These are phyloP conservation scores for Zaprionus bogoriensis DNA, from an alignment of 2,888 invertebrate genomes.

Conservation along the genomic window DNA sequence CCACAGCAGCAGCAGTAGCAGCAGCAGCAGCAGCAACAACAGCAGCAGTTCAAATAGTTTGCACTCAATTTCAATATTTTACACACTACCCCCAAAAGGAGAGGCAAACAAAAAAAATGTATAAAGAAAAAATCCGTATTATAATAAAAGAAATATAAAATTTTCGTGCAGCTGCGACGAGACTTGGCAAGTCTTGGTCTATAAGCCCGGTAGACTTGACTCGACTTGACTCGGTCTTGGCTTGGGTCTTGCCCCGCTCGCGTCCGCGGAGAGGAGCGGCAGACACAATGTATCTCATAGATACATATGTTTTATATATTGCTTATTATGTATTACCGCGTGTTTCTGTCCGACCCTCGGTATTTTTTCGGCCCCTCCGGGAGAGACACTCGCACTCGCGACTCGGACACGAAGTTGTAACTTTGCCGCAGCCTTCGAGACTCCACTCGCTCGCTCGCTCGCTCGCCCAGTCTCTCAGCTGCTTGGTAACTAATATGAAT, in stretches of 20 bases:
- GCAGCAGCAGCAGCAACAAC: too few relatives aligned
- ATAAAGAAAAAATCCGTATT: neutral
- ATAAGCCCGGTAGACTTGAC: too few relatives aligned
- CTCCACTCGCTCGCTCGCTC: slow-evolving; percentile 10
- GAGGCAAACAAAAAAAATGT: slow-evolving; percentile 5
- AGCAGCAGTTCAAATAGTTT: slow-evolving; percentile 67
- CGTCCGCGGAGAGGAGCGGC: too few relatives aligned
- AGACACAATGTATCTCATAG: slow-evolving; percentile 46
- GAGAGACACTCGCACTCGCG: slow-evolving; percentile 5
- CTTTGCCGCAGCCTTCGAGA: slow-evolving; percentile 31
- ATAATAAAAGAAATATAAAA: slow-evolving; percentile 30
- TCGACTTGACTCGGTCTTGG: too few relatives aligned
- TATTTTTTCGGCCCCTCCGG: slow-evolving; percentile 43
- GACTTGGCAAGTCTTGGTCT: slow-evolving; percentile 40
- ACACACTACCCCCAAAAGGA: slow-evolving; percentile 44
- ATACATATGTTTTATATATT: slow-evolving; percentile 71
- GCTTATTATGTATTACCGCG: slow-evolving; percentile 71
- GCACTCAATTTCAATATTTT: slow-evolving; percentile 78
- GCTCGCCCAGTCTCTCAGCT: too few relatives aligned
- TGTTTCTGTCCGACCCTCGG: slow-evolving; percentile 45
- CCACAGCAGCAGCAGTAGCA: slow-evolving; percentile 5
- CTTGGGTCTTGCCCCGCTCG: too few relatives aligned
- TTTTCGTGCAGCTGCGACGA: slow-evolving; percentile 48
- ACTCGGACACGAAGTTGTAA: slow-evolving; percentile 24
- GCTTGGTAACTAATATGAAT: slow-evolving; percentile 75